Evolutionary conservation across 2,113 vertebrate species (phyloP), one percentile per base, ranked within the genome.

Genomic region (Crotalus horridus): DNA sequence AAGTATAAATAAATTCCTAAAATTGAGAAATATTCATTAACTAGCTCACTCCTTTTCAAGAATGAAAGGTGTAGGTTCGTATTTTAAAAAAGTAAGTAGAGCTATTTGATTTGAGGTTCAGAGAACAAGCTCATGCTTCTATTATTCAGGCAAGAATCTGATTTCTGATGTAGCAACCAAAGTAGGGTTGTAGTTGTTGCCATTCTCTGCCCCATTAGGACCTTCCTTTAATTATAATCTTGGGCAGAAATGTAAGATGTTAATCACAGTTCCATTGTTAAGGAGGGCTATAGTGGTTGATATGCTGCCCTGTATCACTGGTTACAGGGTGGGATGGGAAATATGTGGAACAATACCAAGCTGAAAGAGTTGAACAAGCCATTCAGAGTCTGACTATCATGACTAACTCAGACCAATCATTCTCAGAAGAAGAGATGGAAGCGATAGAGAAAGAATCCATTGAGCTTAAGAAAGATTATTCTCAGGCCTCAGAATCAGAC

Each of bases 1-100:
- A 55, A 64, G 58, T 92, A 88, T 64, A 92, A 88, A 92, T 92
- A 92, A 39, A 87, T 20, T 51, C 86, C 10, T 88, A 29, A 64
- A 51, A 39, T 26, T 92, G 48, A 92, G 33, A 64, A 56, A 92
- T 43, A 91, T 85, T 55, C 33, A 56, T 92, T 69, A 88, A 87
- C 58, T 61, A 87, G 43, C 26, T 64, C n/a, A 12, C 17, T 24
- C 3, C 61, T 91, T 48, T 87, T 61, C 56, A 64, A 61, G 33
- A 21, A 64, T 12, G 56, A 39, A 51, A 39, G 74, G 15, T 39
- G 58, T 56, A 53, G 56, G n/a, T 54, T 23, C 12, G 15, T 87
- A 53, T 23, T 53, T 20, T 21, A 54, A 39, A 23, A 33, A 88
- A 87, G 11, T n/a, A 46, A 59, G 39, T 33, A 9, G 13, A 33